These are phyloP conservation scores for Micropterix aruncella DNA, from an alignment of 2,888 invertebrate species.

Conservation along the genomic window DNA sequence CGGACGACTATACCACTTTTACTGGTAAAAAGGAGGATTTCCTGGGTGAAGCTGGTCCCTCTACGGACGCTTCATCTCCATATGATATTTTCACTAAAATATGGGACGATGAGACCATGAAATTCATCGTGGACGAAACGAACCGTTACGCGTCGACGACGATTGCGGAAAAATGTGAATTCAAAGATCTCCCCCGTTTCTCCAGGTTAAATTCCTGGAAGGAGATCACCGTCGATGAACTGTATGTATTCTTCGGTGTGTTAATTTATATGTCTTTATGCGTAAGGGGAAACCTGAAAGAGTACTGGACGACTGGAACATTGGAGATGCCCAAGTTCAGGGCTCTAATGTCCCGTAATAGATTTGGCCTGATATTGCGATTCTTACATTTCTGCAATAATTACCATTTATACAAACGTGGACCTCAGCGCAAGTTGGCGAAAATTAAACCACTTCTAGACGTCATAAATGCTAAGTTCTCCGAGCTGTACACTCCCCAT, in stretches of 20 bases:
- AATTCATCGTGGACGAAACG: conserved; percentile 3
- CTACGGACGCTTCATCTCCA: conserved; percentile 3
- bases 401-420: not conserved
- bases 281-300: conserved; percentile 5
- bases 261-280: conserved; percentile 4
- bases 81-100: conserved; percentile 5
- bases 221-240: conserved; percentile 2
- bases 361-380: conserved; percentile 7
- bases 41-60: conserved; percentile 3
- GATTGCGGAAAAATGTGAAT: not conserved
- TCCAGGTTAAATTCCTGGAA: conserved; percentile 2
- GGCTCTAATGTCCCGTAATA: conserved; percentile 6
- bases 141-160: conserved; percentile 5
- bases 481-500: no score
- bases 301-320: conserved; percentile 10
- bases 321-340: conserved; percentile 10
- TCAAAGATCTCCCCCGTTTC: no score
- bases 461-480: no score
- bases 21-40: conserved; percentile 2
- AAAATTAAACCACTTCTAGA: conserved; percentile 10
- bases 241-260: conserved; percentile 3
- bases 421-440: conserved; percentile 3
- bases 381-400: conserved; percentile 12
- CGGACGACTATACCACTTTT: conserved; percentile 4
- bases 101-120: conserved; percentile 4